A percentile compares a stretch with the other conserved stretches of the same genome.
phyloP scores from a whole-genome alignment of 2,113 vertebrate species.

The Sander lucioperca region DNA sequence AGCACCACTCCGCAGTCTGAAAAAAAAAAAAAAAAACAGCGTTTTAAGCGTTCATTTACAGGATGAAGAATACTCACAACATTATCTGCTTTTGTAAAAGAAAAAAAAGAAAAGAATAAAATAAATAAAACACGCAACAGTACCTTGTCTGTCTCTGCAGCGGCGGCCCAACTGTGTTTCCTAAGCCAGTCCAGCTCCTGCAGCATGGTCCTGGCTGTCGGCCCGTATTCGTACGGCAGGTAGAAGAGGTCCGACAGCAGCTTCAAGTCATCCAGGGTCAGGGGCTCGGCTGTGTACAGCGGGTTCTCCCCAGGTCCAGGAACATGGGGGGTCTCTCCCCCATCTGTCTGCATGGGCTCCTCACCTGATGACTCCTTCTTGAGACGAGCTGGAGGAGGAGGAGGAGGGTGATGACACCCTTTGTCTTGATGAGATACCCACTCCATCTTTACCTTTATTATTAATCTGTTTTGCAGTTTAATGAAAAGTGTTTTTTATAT shows the following conservation, averaged over 20 bases:
- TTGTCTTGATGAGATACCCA: background rate
- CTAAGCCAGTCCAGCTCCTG: slow-evolving; percentile 96
- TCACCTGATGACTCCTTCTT: slow-evolving; percentile 71
- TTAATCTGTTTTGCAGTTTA: background rate
- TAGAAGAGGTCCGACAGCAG: slow-evolving; percentile 97
- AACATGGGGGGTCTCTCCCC: slow-evolving; percentile 84
- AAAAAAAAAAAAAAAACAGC: background rate
- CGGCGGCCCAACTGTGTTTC: slow-evolving; percentile 87
- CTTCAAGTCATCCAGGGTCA: slow-evolving; percentile 92
- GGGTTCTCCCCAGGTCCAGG: slow-evolving; percentile 92
- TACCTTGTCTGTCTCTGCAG: slow-evolving; percentile 86
- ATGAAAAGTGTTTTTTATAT: background rate
- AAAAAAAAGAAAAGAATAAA: too few relatives aligned
- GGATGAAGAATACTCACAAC: background rate
- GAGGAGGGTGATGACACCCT: accelerated
- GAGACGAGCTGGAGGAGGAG: slow-evolving; percentile 17
- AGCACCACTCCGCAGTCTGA: slow-evolving; percentile 92
- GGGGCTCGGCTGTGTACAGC: slow-evolving; percentile 92
- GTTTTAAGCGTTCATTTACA: background rate
- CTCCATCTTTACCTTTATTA: background rate
- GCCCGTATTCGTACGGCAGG: slow-evolving; percentile 95
- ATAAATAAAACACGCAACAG: background rate
- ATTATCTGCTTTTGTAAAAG: accelerated
- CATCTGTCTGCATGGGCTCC: slow-evolving; percentile 97
- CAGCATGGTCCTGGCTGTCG: slow-evolving; percentile 92